These are phyloP conservation scores for Struthidea cinerea DNA, from an alignment of 2,113 vertebrate genomes.

Conservation along the genomic window DNA sequence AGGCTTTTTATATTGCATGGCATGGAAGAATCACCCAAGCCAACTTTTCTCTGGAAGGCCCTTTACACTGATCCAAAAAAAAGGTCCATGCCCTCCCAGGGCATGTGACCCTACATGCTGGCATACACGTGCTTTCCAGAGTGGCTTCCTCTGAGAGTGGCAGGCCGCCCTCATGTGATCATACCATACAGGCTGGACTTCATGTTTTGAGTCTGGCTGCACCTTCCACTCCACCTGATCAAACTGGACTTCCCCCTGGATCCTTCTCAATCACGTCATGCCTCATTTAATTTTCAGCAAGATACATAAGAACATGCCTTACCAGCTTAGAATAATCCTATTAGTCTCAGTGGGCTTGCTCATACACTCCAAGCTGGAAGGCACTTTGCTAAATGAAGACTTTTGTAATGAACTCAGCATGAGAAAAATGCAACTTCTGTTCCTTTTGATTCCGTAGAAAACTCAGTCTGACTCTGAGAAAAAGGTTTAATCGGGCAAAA, in stretches of 20 bases:
- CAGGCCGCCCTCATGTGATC: not conserved
- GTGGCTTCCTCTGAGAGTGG: not conserved
- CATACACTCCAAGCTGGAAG: not conserved
- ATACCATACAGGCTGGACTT: not conserved
- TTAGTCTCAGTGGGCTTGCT: not conserved
- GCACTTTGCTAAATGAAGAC: not conserved
- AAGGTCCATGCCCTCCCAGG: not conserved
- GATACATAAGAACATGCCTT: not conserved
- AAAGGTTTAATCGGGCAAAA: not conserved
- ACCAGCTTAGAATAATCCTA: not conserved
- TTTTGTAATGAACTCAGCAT: not conserved
- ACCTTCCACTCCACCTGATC: not conserved
- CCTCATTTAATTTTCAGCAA: not conserved
- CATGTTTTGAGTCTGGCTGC: not conserved
- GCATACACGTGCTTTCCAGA: accelerated
- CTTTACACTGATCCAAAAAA: not conserved
- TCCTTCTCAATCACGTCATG: not conserved
- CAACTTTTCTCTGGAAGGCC: not conserved
- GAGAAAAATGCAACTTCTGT: not conserved
- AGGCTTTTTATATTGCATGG: not conserved
- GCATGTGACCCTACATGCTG: not conserved
- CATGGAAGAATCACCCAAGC: not conserved
- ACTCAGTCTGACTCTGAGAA: not conserved
- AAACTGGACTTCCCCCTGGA: not conserved
- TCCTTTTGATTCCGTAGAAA: not conserved